These are phyloP conservation scores for Ischnus inquisitorius DNA, from an alignment of 2,888 invertebrate genomes.

Conservation along the genomic window DNA sequence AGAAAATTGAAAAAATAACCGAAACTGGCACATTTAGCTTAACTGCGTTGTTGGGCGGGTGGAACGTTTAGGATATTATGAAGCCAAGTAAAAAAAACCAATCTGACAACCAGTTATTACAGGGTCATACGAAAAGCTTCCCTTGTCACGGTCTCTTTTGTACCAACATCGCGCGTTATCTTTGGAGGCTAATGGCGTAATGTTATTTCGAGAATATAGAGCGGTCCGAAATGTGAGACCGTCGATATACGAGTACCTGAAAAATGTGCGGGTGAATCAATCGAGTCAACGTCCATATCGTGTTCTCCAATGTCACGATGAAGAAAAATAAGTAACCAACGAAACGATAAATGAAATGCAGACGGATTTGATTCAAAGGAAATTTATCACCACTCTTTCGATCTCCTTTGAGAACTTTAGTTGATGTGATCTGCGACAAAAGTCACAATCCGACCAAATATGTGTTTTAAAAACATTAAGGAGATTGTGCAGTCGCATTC, in stretches of 20 bases:
- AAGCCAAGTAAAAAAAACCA: slow-evolving; percentile 17
- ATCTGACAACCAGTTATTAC: slow-evolving; percentile 8
- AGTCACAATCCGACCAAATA: too few species aligned
- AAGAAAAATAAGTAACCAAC: neutral
- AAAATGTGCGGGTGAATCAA: slow-evolving; percentile 58
- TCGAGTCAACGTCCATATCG: slow-evolving; percentile 14
- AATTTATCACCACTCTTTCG: neutral
- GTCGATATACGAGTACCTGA: slow-evolving; percentile 64
- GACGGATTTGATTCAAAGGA: neutral
- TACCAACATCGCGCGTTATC: neutral
- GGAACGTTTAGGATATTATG: neutral
- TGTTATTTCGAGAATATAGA: slow-evolving; percentile 63
- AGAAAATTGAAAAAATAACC: too few species aligned
- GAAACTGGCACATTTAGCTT: too few species aligned
- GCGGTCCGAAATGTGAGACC: slow-evolving; percentile 45
- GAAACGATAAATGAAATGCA: neutral
- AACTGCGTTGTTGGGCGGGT: slow-evolving; percentile 5
- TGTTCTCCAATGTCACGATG: neutral
- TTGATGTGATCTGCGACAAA: neutral
- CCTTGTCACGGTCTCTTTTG: slow-evolving; percentile 32
- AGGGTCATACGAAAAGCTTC: neutral
- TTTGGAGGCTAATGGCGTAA: slow-evolving; percentile 46
- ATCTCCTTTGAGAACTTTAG: neutral
- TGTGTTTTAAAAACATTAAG: too few species aligned
- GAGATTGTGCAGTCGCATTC: too few species aligned